phyloP scores from a whole-genome alignment of 1,140 invertebrate genomes.

The Neodiprion pinetum region DNA sequence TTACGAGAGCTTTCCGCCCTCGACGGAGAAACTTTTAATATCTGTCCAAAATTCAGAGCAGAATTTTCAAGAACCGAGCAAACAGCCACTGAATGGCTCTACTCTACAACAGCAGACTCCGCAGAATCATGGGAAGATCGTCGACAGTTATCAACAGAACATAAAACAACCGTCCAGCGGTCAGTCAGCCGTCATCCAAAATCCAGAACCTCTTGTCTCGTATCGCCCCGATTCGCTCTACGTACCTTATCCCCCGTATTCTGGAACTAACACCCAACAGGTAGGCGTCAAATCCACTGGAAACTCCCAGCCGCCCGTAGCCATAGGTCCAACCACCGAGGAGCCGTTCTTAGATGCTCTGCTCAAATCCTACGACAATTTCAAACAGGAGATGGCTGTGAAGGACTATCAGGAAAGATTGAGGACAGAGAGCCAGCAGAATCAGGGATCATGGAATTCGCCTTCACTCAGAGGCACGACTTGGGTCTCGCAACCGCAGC shows the following conservation, averaged over 20 bases:
- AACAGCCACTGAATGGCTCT: too few relatives aligned
- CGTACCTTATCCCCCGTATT: slow-evolving; percentile 11
- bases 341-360: slow-evolving; percentile 28
- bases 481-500: slow-evolving; percentile 6
- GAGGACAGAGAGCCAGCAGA: background rate
- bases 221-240: background rate
- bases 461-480: background rate
- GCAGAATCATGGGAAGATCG: background rate
- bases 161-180: background rate
- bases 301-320: background rate
- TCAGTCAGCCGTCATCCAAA: background rate
- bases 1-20: background rate
- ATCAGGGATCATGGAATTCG: background rate
- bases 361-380: slow-evolving; percentile 30
- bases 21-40: background rate
- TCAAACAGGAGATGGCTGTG: slow-evolving; percentile 22
- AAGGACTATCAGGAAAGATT: background rate
- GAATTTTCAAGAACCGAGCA: background rate
- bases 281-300: background rate
- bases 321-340: slow-evolving; percentile 17
- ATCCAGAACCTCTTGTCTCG: background rate
- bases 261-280: background rate
- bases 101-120: background rate
- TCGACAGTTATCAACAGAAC: slow-evolving; percentile 5
- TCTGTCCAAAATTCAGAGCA: background rate